These are phyloP conservation scores for Plectropomus leopardus DNA, from an alignment of 2,113 vertebrate species.

Conservation along the genomic window DNA sequence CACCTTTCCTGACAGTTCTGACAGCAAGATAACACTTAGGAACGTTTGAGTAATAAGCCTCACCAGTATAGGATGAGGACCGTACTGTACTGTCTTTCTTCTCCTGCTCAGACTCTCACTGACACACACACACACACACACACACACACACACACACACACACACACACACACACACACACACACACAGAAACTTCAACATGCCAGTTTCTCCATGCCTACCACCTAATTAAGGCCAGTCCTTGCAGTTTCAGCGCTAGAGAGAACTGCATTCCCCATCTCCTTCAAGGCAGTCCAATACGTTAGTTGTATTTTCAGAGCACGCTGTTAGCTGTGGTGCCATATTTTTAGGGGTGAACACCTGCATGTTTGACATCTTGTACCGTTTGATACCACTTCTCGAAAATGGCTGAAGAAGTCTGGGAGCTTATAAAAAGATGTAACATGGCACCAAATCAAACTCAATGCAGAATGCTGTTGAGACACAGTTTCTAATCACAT, in stretches of 20 bases:
- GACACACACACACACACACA: slow-evolving; percentile 20
- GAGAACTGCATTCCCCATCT: slow-evolving; percentile 71
- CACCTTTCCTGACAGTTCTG: slow-evolving; percentile 57
- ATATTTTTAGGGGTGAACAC: slow-evolving; percentile 73
- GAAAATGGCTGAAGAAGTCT: slow-evolving; percentile 63
- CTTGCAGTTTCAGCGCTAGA: slow-evolving; percentile 77
- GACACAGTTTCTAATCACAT: slow-evolving; percentile 27
- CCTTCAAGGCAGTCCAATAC: slow-evolving; percentile 75
- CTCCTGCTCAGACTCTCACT: slow-evolving; percentile 21
- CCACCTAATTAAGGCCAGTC: slow-evolving; percentile 82
- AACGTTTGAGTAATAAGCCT: slow-evolving; percentile 70
- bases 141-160: slow-evolving; percentile 27
- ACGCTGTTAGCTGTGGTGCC: slow-evolving; percentile 69
- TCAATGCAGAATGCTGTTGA: slow-evolving; percentile 14
- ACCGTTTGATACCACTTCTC: slow-evolving; percentile 66
- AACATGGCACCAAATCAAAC: slow-evolving; percentile 67
- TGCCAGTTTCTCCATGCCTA: slow-evolving; percentile 76
- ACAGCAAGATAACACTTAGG: slow-evolving; percentile 65
- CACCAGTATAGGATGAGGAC: slow-evolving; percentile 55
- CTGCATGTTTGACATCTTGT: slow-evolving; percentile 77
- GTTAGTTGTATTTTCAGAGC: slow-evolving; percentile 78
- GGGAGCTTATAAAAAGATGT: slow-evolving; percentile 58
- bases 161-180: slow-evolving; percentile 28
- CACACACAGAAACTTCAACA: slow-evolving; percentile 63
- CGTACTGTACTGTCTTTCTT: slow-evolving; percentile 52